Base-by-base conservation (phyloP, 2,888 invertebrate genomes). In the Aplocera efformata region DNA sequence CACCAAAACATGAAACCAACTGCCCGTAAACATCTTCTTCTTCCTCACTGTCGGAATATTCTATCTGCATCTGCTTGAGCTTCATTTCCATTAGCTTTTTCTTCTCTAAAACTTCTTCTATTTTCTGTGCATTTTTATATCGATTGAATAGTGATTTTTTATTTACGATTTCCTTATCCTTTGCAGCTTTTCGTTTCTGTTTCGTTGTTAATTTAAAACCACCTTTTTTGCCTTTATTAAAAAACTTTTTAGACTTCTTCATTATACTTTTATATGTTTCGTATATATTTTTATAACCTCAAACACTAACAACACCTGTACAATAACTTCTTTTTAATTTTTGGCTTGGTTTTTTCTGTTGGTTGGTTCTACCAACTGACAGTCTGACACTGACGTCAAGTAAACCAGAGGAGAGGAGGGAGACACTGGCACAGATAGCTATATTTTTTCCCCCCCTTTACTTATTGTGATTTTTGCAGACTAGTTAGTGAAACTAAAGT, bases 1-100 rank as follows among this genome's bases (percentile, higher is more conserved):
- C 54, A 32, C 63, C 64, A 46, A 90, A 91, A 42, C 89, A 88
- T 0, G 90, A 86, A 10, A 92, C 62, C 28, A 92, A 64, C 53
- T 88, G 82, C 24, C 78, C 81, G 58, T 89, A 85, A 2, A 84
- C 76, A 72, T 91, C 75, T 52, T 80, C 79, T 33, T 82, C 83
- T 42, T 80, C 82, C 38, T 90, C 90, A 45, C 90, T 90, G n/a
- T 90, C 89, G 10, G 81, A 79, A 40, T 84, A 88, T 1, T 74
- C 72, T 11, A 67, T 67, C 25, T 79, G 79, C 41, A 72, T 61
- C 45, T 73, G 64, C 45, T 72, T 62, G 27, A 83, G 60, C 45
- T 70, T 78, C 7, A 63, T 67, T 39, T 90, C 86, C 32, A 84
- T 54, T 43, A 68, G 63, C 32, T 69, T 72, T 46, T 84, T 86